Base-by-base conservation (phyloP, 2,797 vertebrate genomes). In the Gymnodraco acuticeps region DNA sequence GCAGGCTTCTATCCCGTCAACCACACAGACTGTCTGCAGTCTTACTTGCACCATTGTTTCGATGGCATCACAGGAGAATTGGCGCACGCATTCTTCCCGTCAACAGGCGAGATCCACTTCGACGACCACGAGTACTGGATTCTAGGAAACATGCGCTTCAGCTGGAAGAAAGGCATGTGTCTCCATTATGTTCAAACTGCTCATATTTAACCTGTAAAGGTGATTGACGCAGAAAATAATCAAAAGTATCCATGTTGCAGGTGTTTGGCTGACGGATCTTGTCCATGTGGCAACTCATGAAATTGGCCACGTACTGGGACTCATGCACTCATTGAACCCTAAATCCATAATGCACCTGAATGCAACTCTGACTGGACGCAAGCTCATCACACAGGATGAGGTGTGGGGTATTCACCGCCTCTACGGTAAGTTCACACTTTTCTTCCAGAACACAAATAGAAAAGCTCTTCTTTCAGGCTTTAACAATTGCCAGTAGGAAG, bases 71-170 rank as follows among this genome's bases (percentile, higher is more conserved):
- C 98, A 0, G 98, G 98, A 5, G 98, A 99, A 48, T 83, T 99
- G 81, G 98, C 98, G 50, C 98, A 99, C 0, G 98, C 98, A 3
- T 99, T 99, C 93, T 99, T 99, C 87, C 98, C 98, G 0, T 94
- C 96, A 5, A 97, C 96, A 0, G 98, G 98, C 0, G 98, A 99
- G 90, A 99, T 99, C 88, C 98, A 99, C 90, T 99, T 99, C 0
- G 98, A 99, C 1, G 96, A 99, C 90, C 94, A 97, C 0, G 98
- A 99, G 80, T 97, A 97, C 16, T 99, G 98, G 98, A 96, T 99
- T 77, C 88, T 99, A 88, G 98, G 98, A 38, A 96, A 97, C 78
- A 99, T 99, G 52, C 96, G 96, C 54, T 99, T 97, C 93, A 99
- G 98, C 93, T 99, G 98, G 98, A 98, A 96, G 82, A 99, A 98